phyloP scores from a whole-genome alignment of 2,113 vertebrate species.

The Loxodonta africana region DNA sequence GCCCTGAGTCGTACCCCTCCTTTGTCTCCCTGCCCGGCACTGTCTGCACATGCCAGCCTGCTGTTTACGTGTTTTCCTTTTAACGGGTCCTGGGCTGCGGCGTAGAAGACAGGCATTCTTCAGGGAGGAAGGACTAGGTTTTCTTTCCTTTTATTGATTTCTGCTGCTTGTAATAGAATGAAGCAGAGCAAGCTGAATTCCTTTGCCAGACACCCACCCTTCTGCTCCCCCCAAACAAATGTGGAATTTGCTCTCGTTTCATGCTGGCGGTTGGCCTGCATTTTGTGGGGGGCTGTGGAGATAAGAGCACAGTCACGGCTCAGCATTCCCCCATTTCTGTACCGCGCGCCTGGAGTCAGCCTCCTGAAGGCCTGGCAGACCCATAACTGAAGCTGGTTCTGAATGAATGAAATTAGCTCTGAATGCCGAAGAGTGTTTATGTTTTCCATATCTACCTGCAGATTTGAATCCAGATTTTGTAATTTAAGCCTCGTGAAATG shows the following conservation, averaged over 20 bases:
- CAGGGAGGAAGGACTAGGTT: constrained; percentile 11
- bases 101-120: neutral
- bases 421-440: neutral
- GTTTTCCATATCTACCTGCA: accelerated
- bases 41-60: neutral
- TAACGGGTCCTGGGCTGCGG: neutral
- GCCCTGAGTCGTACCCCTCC: neutral
- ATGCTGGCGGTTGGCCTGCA: neutral
- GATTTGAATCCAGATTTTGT: too few relatives aligned
- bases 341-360: accelerated
- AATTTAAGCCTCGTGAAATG: neutral
- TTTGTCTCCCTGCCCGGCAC: neutral
- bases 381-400: accelerated
- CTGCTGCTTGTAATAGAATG: neutral
- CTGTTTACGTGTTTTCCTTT: neutral
- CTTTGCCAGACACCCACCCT: neutral
- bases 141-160: constrained; percentile 45
- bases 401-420: too few relatives aligned
- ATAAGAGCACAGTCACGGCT: neutral
- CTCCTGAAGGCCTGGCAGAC: accelerated
- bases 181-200: constrained; percentile 10
- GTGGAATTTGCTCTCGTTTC: constrained; percentile 18
- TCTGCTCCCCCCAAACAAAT: neutral
- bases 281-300: neutral
- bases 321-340: accelerated